Conservation (phyloP, 2,888 invertebrate genomes). For the Alentia gelatinosa region DNA sequence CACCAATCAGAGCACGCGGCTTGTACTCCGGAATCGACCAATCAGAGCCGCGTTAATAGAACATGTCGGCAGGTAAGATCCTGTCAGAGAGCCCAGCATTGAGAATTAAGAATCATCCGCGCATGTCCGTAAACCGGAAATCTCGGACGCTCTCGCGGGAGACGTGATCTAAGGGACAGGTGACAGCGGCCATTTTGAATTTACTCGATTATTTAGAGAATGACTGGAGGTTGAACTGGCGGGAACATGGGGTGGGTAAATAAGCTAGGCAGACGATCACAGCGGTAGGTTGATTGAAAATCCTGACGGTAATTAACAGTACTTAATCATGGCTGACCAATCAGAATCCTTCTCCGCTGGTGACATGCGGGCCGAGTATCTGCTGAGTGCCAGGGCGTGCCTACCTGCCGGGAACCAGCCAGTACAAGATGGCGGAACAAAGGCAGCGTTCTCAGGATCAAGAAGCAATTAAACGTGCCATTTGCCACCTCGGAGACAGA, state of each 20-base stretch:
- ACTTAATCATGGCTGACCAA: not conserved
- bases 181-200: no score
- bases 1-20: no score
- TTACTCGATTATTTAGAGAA: no score
- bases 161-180: no score
- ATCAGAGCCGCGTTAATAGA: no score
- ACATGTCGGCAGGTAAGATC: no score
- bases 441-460: not conserved
- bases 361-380: not conserved
- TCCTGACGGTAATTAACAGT: not conserved
- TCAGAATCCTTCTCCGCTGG: not conserved
- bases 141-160: no score
- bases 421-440: not conserved
- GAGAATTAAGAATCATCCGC: no score
- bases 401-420: not conserved
- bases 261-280: not conserved
- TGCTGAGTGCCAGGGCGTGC: not conserved
- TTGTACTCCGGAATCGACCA: no score
- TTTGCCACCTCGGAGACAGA: not conserved
- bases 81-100: no score
- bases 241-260: not conserved
- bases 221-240: not conserved
- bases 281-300: not conserved
- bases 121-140: no score
- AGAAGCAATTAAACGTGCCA: not conserved